These are phyloP conservation scores for Acheta domesticus DNA, from an alignment of 2,888 invertebrate species.

Conservation along the genomic window DNA sequence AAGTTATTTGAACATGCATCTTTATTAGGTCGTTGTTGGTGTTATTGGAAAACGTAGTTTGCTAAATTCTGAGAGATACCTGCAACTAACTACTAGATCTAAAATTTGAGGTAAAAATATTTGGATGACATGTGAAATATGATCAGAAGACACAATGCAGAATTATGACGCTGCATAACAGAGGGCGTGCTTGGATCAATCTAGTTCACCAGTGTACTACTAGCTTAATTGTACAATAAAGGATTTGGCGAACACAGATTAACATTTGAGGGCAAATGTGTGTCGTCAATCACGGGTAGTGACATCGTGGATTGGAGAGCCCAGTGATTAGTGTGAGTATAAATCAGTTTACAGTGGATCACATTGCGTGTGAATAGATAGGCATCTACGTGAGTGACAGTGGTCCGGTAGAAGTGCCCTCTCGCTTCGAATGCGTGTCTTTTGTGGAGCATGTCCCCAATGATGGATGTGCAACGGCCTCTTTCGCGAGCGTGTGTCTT, in stretches of 20 bases:
- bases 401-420: not conserved
- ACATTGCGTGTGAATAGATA: not conserved
- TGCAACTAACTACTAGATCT: not conserved
- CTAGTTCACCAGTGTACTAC: not conserved
- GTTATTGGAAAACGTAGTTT: no score
- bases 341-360: not conserved
- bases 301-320: not conserved
- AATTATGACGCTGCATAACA: not conserved
- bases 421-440: no score
- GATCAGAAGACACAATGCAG: not conserved
- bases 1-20: no score
- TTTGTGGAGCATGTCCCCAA: no score
- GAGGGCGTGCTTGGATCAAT: not conserved
- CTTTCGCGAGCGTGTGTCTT: no score
- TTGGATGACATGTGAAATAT: not conserved
- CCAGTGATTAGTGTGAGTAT: not conserved
- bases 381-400: not conserved
- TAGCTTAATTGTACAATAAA: not conserved
- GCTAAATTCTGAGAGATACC: not conserved
- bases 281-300: not conserved
- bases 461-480: no score
- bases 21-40: no score
- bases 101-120: not conserved
- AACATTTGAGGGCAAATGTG: not conserved
- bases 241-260: not conserved